These are phyloP conservation scores for Pristionchus mayeri DNA, from an alignment of 2,888 invertebrate genomes.

Conservation along the genomic window DNA sequence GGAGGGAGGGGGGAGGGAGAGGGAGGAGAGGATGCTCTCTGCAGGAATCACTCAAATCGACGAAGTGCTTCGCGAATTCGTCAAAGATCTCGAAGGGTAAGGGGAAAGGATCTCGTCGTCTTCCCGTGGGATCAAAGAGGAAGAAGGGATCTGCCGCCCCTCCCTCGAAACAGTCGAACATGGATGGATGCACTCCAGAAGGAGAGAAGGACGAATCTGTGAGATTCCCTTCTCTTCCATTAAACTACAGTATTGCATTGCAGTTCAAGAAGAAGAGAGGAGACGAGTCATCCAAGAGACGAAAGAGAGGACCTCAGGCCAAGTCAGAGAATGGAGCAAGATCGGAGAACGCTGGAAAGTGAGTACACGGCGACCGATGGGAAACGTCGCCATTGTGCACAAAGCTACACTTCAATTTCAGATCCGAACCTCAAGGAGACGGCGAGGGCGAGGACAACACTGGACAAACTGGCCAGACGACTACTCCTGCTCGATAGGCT, in stretches of 20 bases:
- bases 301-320: neutral
- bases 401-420: neutral
- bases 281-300: neutral
- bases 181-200: neutral
- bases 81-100: constrained; percentile 1
- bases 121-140: neutral
- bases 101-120: neutral
- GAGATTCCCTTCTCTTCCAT: neutral
- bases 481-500: neutral
- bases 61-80: constrained; percentile 31
- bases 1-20: neutral
- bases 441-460: constrained; percentile 3
- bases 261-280: constrained; percentile 9
- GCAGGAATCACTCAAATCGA: constrained; percentile 15
- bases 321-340: constrained; percentile 4
- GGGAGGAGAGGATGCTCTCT: no score
- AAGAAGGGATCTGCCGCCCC: neutral
- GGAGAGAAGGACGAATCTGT: constrained; percentile 16
- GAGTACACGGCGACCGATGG: neutral
- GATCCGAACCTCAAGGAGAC: neutral
- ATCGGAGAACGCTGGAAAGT: constrained; percentile 7
- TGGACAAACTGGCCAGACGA: neutral
- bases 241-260: neutral
- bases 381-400: neutral
- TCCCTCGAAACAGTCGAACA: neutral